Evolutionary conservation across 2,797 vertebrate genomes (phyloP), one percentile per base, ranked within the genome.

Genomic region (Phataginus tetradactyla): DNA sequence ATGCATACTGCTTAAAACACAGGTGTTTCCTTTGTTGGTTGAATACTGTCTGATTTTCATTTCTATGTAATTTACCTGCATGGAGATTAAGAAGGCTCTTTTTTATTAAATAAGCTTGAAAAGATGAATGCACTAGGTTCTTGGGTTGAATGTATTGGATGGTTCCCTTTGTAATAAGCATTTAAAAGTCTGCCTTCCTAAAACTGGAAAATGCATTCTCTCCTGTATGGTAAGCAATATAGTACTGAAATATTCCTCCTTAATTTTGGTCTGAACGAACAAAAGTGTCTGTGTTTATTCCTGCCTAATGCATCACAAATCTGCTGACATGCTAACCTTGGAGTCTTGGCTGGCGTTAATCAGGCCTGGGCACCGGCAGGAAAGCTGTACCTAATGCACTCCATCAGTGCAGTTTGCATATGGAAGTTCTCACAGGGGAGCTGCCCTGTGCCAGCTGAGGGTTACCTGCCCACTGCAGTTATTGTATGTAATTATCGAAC

Each of bases 401-500:
- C 98, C 98, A 98, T 98, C 99, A 99, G 98, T 98, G 99, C 98
- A 91, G 98, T 98, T 99, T 99, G 99, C 99, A 99, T 99, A 99
- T 99, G 99, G 99, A 99, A 98, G 99, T 98, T 99, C 98, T 99
- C 99, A 99, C 98, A 97, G 98, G 99, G 99, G 99, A 99, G 99
- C 97, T 99, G 99, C 99, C 98, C 99, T 97, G 98, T 99, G 99
- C 99, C 99, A 99, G 99, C 99, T 98, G 98, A 99, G 99, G 99
- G 99, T 99, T 99, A 99, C 99, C 99, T 99, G 99, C 99, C 99
- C 99, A 98, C 99, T 98, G 99, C 99, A 98, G 99, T 99, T 99
- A 99, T 99, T 99, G 99, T 99, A 99, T 99, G 99, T 99, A 99
- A 99, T 99, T 99, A 99, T 99, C 99, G 98, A 99, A 97, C 99